Percentiles rank a stretch among this genome's conserved stretches.
These are phyloP conservation scores for Trichechus manatus DNA, from an alignment of 2,113 vertebrate genomes.

Conservation along the genomic window DNA sequence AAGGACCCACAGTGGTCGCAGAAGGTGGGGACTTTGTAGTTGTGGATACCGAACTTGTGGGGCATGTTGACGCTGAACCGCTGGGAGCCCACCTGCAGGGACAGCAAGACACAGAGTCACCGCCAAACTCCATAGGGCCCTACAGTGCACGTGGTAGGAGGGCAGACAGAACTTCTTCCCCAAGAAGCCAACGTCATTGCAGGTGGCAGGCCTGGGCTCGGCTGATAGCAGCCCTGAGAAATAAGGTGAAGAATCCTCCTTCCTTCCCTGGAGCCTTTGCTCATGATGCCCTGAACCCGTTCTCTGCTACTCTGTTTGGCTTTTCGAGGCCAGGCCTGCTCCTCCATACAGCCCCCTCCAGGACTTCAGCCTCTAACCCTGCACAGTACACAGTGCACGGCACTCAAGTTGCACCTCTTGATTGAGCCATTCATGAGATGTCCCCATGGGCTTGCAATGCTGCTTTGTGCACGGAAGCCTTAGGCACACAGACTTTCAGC, in stretches of 20 bases:
- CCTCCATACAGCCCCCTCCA: fast-evolving
- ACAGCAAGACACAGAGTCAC: constrained; percentile 78
- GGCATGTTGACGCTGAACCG: constrained; percentile 99
- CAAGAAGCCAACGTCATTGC: not conserved
- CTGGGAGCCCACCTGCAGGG: constrained; percentile 96
- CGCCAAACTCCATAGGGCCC: not conserved
- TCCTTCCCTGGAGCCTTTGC: not conserved
- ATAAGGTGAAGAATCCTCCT: not conserved
- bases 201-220: fast-evolving
- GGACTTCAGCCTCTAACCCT: not conserved
- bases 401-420: not conserved
- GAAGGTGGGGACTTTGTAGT: constrained; percentile 99
- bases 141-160: not conserved
- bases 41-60: constrained; percentile 99
- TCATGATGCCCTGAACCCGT: not conserved
- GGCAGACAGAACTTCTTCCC: not conserved
- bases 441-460: not conserved
- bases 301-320: not conserved
- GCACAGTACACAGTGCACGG: fast-evolving
- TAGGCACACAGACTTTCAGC: not conserved
- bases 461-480: not conserved
- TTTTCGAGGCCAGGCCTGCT: not conserved
- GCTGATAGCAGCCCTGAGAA: constrained; percentile 27
- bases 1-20: constrained; percentile 99
- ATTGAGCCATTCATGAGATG: not conserved